phyloP scores from a whole-genome alignment of 2,113 vertebrate genomes.

The Eurystomus gularis region DNA sequence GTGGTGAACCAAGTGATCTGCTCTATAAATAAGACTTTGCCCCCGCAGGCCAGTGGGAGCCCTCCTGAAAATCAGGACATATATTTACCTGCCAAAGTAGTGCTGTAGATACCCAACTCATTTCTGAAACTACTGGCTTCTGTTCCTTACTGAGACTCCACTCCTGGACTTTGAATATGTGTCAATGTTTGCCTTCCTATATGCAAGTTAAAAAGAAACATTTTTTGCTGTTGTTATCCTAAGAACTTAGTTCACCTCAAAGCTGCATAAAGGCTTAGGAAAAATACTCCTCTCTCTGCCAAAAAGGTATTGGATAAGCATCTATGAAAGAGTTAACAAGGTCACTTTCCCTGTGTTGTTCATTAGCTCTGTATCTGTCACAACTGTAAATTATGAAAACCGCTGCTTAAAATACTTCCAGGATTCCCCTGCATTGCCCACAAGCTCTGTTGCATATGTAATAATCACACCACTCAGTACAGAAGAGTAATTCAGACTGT shows the following conservation, averaged over 20 bases:
- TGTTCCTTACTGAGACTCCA: background rate
- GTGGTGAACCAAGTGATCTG: background rate
- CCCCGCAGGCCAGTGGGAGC: background rate
- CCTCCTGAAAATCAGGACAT: background rate
- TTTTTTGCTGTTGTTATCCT: background rate
- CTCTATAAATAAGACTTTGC: background rate
- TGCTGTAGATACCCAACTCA: background rate
- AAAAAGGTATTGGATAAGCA: background rate
- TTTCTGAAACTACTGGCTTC: background rate
- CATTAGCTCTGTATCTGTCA: constrained; percentile 1
- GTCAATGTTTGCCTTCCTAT: background rate
- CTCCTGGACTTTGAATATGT: background rate
- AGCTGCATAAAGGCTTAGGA: background rate
- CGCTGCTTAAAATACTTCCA: constrained; percentile 20
- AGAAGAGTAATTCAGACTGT: constrained; percentile 4
- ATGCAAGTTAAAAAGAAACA: background rate
- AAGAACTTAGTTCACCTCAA: background rate
- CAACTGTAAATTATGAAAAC: constrained; percentile 29
- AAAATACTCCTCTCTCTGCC: background rate
- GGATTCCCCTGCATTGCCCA: background rate
- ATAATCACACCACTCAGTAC: background rate
- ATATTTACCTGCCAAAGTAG: background rate
- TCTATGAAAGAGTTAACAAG: background rate
- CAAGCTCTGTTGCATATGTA: constrained; percentile 5
- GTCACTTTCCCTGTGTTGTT: background rate